Evolutionary conservation across 1,140 invertebrate species (phyloP).

Genomic region (Hycleus phaleratus): DNA sequence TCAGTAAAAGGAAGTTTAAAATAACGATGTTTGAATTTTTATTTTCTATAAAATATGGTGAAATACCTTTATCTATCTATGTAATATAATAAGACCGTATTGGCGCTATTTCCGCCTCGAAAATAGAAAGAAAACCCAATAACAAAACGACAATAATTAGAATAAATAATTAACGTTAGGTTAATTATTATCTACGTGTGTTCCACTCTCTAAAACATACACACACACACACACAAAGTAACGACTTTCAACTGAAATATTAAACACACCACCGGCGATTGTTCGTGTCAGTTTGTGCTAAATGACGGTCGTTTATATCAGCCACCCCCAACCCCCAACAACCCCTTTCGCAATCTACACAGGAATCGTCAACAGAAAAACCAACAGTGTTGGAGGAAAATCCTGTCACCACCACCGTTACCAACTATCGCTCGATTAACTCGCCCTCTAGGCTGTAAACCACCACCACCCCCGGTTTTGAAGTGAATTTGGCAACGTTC

Average conservation of each 20-base stretch:
- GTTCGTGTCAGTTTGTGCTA: too few relatives aligned
- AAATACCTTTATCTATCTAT: background rate
- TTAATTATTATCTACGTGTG: background rate
- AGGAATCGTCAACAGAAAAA: too few relatives aligned
- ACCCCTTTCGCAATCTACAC: too few relatives aligned
- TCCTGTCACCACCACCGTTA: background rate
- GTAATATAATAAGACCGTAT: background rate
- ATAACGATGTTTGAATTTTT: slow-evolving; percentile 15
- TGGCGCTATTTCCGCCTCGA: slow-evolving; percentile 11
- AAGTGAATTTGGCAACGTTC: slow-evolving; percentile 2
- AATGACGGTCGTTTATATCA: too few relatives aligned
- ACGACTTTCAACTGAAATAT: background rate
- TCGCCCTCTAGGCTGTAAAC: too few relatives aligned
- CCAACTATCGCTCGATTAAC: too few relatives aligned
- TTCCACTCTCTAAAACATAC: too few relatives aligned
- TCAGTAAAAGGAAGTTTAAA: slow-evolving; percentile 14
- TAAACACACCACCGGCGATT: too few relatives aligned
- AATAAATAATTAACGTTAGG: too few relatives aligned
- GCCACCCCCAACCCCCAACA: too few relatives aligned
- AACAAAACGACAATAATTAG: background rate
- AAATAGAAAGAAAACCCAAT: slow-evolving; percentile 2
- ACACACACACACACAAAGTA: background rate
- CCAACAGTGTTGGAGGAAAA: too few relatives aligned
- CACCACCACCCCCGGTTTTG: too few relatives aligned
- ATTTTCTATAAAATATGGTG: slow-evolving; percentile 10